Evolutionary conservation across 2,888 invertebrate genomes (phyloP), one percentile per base, ranked within the genome.

Genomic region (Reticulitermes lucifugus): DNA sequence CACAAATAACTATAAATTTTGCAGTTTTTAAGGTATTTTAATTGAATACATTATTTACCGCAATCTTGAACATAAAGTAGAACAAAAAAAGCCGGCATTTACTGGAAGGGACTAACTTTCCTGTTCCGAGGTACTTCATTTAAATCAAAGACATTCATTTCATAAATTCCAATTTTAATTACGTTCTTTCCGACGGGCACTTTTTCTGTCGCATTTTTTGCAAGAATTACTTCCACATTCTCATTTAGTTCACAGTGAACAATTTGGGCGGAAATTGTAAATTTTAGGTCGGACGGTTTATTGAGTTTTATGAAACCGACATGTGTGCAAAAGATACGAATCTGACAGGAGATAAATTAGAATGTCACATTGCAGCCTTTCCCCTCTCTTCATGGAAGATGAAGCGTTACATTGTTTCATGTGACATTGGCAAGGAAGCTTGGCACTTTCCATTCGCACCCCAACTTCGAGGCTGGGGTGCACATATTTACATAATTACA

Each of bases 241-340:
- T 65, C 65, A 25, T 6, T n/a, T n/a, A 65, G 9, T 65, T 10
- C 65, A n/a, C 6, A 65, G 12, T 3, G 65, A 65, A 7, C 65
- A 65, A 25, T 65, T n/a, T 25, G n/a, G 73, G 73, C 41, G 73
- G 73, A 73, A 73, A 73, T 41, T 73, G 41, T 73, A 73, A 73
- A 73, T 41, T 65, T 65, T 14, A 25, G n/a, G 25, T n/a, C n/a
- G 25, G 14, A 65, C 5, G 65, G 9, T 65, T 65, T n/a, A 65
- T 25, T 2, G 25, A 25, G 65, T 65, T 65, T 65, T 25, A n/a
- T 65, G 12, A 25, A n/a, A 65, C 25, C 25, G 9, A 14, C n/a
- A n/a, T n/a, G 65, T 65, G 25, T 65, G 65, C 25, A 65, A 29
- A 41, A 14, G 35, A 73, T 41, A 21, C 35, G 73, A 3, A 73